A percentile compares a stretch with the other conserved stretches of the same genome.
Evolutionary conservation across 2,797 vertebrate species (phyloP).

Genomic region (Falco biarmicus): DNA sequence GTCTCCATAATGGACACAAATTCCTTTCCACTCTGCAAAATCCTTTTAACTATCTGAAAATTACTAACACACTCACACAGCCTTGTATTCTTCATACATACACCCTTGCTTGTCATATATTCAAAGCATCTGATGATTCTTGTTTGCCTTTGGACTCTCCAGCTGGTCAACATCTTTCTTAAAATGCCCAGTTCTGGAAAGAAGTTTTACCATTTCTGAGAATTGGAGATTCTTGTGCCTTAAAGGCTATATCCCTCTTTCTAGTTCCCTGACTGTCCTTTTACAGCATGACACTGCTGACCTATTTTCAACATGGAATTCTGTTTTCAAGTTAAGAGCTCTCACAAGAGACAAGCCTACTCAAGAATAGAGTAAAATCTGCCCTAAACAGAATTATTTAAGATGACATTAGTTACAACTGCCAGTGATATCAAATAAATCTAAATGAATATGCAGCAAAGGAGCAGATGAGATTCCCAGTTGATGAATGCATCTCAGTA

Average conservation of each 20-base stretch:
- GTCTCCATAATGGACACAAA: background rate
- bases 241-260: background rate
- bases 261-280: background rate
- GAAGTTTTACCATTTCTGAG: background rate
- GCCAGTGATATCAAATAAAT: background rate
- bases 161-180: background rate
- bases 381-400: background rate
- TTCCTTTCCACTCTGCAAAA: background rate
- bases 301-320: background rate
- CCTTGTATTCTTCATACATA: background rate
- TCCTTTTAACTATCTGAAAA: background rate
- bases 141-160: background rate
- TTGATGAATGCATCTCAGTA: background rate
- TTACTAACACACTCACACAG: background rate
- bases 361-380: background rate
- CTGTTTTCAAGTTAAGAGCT: background rate
- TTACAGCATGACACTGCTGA: background rate
- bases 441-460: background rate
- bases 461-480: background rate
- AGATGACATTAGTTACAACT: background rate
- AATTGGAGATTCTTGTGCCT: background rate
- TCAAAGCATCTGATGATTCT: background rate
- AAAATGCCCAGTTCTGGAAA: background rate
- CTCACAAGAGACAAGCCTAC: background rate
- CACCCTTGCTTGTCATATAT: background rate